Evolutionary conservation across 2,797 vertebrate genomes (phyloP), one percentile per base, ranked within the genome.

Genomic region (Sardinella longiceps): DNA sequence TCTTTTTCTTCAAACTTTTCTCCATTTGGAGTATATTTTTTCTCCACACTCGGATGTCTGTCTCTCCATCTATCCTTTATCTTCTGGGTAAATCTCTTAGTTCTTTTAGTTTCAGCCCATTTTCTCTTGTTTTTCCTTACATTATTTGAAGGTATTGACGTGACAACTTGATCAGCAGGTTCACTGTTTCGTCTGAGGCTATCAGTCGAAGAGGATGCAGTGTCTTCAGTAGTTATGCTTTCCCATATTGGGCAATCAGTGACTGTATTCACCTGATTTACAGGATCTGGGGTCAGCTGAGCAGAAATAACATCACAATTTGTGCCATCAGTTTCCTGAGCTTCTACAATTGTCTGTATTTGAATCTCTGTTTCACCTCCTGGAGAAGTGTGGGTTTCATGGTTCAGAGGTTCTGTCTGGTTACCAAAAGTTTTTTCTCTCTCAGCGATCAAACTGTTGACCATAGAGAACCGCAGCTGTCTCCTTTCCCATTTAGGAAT

Each of bases 41-140:
- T 92, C 58, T 86, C 83, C 33, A 84, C 84, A 60, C 85, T 89
- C 28, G 86, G 90, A 0, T 84, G 84, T 83, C 90, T 93, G 28
- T 93, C 93, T 80, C 66, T 90, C 91, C 90, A 94, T 80, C 51
- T 91, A 28, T 91, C 94, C 87, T 93, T 95, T 77, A 96, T 90
- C 84, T 86, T 95, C 89, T 93, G 92, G 1, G 94, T 94, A 94
- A 95, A 94, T 84, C 87, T 91, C 50, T 83, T 88, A 0, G 85
- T 85, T 89, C 84, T 85, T 89, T 90, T 93, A 43, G 86, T 88
- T 60, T 89, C 90, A 2, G 89, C 82, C 30, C 85, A 58, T 46
- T 83, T 87, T 45, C 58, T 90, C 25, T 85, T 89, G 33, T 88
- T 92, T 46, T 90, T 92, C 51, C 85, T 90, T 0, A 18, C 37